Evolutionary conservation across 2,113 vertebrate genomes (phyloP), one percentile per base, ranked within the genome.

Genomic region (Coturnix japonica): DNA sequence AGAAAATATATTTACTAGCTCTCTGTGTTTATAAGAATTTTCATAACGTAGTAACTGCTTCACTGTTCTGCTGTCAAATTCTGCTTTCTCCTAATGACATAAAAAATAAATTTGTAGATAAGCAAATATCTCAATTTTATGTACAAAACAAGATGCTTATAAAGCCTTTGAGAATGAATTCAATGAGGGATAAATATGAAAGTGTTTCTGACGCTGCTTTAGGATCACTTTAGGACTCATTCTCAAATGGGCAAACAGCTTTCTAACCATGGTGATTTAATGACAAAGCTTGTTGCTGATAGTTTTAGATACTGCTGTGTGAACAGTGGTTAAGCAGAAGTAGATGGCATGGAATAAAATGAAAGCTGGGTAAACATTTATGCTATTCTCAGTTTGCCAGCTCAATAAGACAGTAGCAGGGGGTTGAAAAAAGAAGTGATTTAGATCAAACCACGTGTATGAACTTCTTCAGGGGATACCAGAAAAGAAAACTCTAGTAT

Each of bases 361-460:
- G 6, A 82, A 91, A 85, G 26, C 63, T 87, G 63, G 72, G 31
- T 41, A 90, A 95, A 89, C 74, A 92, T 87, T 79, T 86, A 54
- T 53, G 19, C 39, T 81, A 79, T 81, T 44, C 70, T 65, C 47
- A 43, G 37, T 64, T 60, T 86, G 66, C n/a, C 57, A 89, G 23
- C 13, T 53, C 53, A 47, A 47, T 8, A 53, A 77, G 47, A 46
- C 20, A 72, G 76, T 81, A 37, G 13, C 10, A 47, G 22, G 11
- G 4, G 13, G 8, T 49, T 7, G 31, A 3, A 13, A 73, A 66
- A 33, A 60, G 17, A 22, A 82, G 12, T 54, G 4, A 39, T 47
- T 69, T 81, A 47, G 11, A 47, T 75, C 20, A 54, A 89, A 28
- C 2, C 10, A 11, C 5, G 1, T 9, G 3, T 61, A 75, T 81